Base-by-base conservation (phyloP, 2,113 vertebrate genomes). In the Lepidothrix coronata region DNA sequence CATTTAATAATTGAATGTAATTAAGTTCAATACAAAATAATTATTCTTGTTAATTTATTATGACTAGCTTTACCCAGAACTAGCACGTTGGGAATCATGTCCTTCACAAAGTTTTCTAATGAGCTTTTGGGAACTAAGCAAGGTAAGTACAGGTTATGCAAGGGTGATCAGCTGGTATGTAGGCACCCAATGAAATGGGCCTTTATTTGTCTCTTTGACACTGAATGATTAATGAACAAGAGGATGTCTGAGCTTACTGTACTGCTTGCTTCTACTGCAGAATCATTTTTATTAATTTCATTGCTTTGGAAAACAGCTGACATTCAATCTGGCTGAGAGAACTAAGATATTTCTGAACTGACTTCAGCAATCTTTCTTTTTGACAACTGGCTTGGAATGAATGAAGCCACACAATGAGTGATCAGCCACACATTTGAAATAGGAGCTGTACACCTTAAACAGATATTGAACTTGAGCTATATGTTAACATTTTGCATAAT, bases 331-430 rank as follows among this genome's bases (percentile, higher is more conserved):
- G 80, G 13, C 48, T 78, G 65, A 78, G 57, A 92, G n/a, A 95
- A 91, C 35, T 31, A 68, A 81, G 88, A 86, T 81, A 91, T 87
- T 97, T 92, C 86, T 82, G 57, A 92, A 68, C 14, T 81, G 65
- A 87, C 70, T 96, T 89, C 39, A 67, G 46, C 43, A 84, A 75
- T 95, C 73, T 72, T 91, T 96, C 89, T 92, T 91, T 91, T 57
- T 95, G 91, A 97, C 93, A 95, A 52, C 61, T 78, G 68, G 14
- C n/a, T 93, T 87, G 57, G 35, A 89, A 55, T 92, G 91, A 96
- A 92, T 85, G 80, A 93, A 87, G 24, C 65, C 14, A 52, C 51
- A 16, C 25, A 52, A 52, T 87, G 72, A 81, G 44, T 92, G 93
- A 95, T 94, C 86, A 92, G 33, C 48, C 61, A 78, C 57, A 93